phyloP scores from a whole-genome alignment of 2,797 vertebrate species.

The Microctenopoma steveboyesi region DNA sequence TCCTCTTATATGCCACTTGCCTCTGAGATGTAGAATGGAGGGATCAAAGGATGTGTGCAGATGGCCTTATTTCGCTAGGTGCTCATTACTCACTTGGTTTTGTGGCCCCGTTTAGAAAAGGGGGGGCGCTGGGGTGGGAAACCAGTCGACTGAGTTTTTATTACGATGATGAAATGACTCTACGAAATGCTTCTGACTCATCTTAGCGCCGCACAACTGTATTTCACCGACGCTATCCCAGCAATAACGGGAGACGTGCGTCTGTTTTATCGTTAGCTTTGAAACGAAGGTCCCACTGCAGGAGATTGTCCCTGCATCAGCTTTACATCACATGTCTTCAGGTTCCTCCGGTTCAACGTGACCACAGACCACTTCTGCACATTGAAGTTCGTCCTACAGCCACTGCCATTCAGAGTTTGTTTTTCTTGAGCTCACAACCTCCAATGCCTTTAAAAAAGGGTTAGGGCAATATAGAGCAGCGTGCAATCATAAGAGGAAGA shows the following conservation, averaged over 20 bases:
- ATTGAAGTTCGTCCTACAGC: slow-evolving; percentile 26
- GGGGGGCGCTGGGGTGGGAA: not conserved
- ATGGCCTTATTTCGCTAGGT: slow-evolving; percentile 70
- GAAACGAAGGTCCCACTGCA: too few species aligned
- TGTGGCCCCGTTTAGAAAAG: slow-evolving; percentile 31
- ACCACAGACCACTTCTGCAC: slow-evolving; percentile 7
- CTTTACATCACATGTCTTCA: not conserved
- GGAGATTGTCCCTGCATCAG: too few species aligned
- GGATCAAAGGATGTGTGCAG: slow-evolving; percentile 70
- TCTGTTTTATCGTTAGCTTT: not conserved
- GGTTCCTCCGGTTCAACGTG: not conserved
- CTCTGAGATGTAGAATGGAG: slow-evolving; percentile 66
- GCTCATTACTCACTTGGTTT: slow-evolving; percentile 34
- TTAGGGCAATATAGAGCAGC: too few species aligned
- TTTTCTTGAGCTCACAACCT: slow-evolving; percentile 24
- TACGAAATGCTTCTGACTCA: not conserved
- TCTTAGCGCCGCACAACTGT: too few species aligned
- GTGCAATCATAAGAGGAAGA: not conserved
- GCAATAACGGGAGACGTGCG: not conserved
- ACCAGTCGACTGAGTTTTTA: slow-evolving; percentile 4
- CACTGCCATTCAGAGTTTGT: slow-evolving; percentile 13
- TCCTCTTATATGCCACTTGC: slow-evolving; percentile 68
- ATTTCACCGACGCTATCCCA: not conserved
- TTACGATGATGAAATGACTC: not conserved
- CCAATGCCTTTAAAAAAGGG: slow-evolving; percentile 6